phyloP scores from a whole-genome alignment of 2,113 vertebrate genomes.

The Dascyllus trimaculatus region DNA sequence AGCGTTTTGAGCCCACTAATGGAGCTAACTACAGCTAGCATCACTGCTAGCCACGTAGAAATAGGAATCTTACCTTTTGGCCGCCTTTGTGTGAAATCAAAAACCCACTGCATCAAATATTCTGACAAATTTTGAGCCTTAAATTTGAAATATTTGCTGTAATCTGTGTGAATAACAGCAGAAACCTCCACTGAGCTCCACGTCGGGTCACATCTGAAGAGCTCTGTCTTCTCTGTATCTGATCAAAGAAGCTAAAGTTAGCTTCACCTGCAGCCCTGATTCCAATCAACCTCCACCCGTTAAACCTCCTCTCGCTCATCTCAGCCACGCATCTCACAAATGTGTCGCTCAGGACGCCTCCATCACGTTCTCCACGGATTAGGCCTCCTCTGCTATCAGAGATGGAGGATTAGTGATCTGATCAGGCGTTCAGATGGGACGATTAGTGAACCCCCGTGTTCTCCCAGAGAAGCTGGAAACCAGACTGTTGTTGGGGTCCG shows the following conservation, averaged over 20 bases:
- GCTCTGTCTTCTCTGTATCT: too few species aligned
- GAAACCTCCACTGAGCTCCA: too few species aligned
- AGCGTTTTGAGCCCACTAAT: neutral
- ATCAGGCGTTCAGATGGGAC: constrained; percentile 53
- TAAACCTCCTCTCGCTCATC: constrained; percentile 38
- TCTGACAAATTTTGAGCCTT: too few species aligned
- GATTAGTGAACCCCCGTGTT: constrained; percentile 57
- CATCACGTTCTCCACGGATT: constrained; percentile 45
- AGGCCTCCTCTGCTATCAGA: constrained; percentile 47
- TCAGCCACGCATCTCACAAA: constrained; percentile 22
- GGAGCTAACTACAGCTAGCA: neutral
- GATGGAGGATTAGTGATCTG: constrained; percentile 49
- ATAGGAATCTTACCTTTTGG: too few species aligned
- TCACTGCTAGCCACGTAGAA: too few species aligned
- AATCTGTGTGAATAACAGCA: neutral
- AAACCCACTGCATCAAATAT: too few species aligned
- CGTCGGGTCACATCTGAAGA: too few species aligned
- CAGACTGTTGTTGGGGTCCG: too few species aligned
- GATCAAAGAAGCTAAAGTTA: constrained; percentile 46
- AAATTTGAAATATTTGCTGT: neutral
- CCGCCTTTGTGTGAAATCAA: neutral
- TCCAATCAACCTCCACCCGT: constrained; percentile 59
- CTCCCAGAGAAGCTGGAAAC: neutral
- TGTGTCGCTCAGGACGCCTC: constrained; percentile 34
- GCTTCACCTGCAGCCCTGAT: constrained; percentile 46